Evolutionary conservation across 2,888 invertebrate genomes (phyloP).

Genomic region (Brachynemurus nebulosus): DNA sequence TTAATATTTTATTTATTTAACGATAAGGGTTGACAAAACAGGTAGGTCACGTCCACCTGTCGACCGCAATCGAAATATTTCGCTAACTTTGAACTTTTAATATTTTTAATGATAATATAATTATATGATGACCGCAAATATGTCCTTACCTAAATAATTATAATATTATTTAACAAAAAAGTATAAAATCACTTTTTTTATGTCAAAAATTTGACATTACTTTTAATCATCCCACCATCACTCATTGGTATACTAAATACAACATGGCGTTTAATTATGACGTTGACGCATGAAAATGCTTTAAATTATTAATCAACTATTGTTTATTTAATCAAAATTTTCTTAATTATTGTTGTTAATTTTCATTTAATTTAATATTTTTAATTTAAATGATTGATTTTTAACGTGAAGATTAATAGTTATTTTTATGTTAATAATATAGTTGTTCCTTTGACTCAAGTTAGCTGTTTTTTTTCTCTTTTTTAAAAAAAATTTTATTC

Average conservation of each 20-base stretch:
- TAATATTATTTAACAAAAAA: background rate
- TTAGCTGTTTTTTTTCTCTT: too few relatives aligned
- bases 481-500: too few relatives aligned
- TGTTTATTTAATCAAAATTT: constrained; percentile 6
- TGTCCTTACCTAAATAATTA: constrained; percentile 4
- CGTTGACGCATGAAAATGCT: background rate
- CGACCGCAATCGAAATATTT: background rate
- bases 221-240: constrained; percentile 1
- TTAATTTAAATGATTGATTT: too few relatives aligned
- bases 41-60: constrained; percentile 6
- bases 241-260: constrained; percentile 2
- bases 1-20: background rate
- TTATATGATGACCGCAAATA: background rate
- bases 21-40: constrained; percentile 1
- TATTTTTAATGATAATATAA: too few relatives aligned
- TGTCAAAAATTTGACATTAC: constrained; percentile 8
- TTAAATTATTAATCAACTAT: constrained; percentile 11
- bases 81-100: background rate
- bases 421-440: too few relatives aligned
- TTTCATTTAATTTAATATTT: too few relatives aligned
- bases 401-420: too few relatives aligned
- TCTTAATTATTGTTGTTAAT: too few relatives aligned
- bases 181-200: constrained; percentile 4
- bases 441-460: too few relatives aligned
- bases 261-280: constrained; percentile 7